Conservation (phyloP, 2,113 vertebrate species). For the Pygoscelis antarcticus region DNA sequence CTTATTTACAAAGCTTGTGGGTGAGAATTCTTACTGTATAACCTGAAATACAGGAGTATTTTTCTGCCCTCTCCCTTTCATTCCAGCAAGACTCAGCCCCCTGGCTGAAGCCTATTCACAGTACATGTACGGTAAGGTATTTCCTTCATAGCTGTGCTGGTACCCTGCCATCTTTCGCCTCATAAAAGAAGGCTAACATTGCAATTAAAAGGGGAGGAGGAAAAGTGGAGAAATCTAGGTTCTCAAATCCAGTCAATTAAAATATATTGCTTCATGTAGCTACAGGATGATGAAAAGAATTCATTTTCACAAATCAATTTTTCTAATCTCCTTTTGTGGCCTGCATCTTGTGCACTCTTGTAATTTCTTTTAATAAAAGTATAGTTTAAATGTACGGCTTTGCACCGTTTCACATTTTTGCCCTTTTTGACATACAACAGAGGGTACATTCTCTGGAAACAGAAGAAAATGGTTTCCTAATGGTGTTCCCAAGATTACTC, state of each 20-base stretch:
- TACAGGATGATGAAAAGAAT: not conserved
- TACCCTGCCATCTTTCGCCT: not conserved
- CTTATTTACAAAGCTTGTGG: not conserved
- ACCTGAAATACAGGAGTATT: not conserved
- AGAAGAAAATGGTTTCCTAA: not conserved
- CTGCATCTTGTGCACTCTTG: not conserved
- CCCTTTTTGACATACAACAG: not conserved
- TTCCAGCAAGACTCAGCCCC: not conserved
- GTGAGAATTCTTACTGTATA: not conserved
- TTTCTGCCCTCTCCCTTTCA: not conserved
- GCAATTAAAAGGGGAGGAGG: not conserved
- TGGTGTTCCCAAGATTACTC: not conserved
- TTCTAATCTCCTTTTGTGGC: not conserved
- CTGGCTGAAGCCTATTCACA: not conserved
- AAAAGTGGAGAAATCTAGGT: not conserved
- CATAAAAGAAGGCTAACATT: not conserved
- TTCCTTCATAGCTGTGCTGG: not conserved
- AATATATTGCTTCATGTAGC: not conserved
- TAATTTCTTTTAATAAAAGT: slow-evolving; percentile 18
- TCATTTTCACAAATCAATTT: not conserved
- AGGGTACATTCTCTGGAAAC: not conserved
- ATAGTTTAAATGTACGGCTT: not conserved
- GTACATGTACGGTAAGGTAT: not conserved
- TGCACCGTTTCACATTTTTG: not conserved
- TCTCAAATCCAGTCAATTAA: not conserved